phyloP scores from a whole-genome alignment of 2,113 vertebrate genomes.

The Aspidoscelis tigris region DNA sequence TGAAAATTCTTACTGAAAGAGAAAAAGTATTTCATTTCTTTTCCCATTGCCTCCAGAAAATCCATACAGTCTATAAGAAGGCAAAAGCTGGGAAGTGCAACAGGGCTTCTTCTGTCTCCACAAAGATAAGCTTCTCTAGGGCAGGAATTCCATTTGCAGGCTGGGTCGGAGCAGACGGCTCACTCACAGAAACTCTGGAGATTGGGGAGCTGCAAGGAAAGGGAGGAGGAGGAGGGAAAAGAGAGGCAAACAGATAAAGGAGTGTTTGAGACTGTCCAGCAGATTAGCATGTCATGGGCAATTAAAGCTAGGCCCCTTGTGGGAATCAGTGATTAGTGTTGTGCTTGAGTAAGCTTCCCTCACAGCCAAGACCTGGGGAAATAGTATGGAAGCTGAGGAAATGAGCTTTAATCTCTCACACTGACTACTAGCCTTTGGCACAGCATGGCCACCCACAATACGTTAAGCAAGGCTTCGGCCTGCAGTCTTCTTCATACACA shows the following conservation, averaged over 20 bases:
- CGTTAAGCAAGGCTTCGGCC: neutral
- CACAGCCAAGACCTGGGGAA: conserved; percentile 56
- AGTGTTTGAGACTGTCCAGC: conserved; percentile 46
- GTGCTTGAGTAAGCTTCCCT: conserved; percentile 31
- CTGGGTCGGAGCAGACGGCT: conserved; percentile 45
- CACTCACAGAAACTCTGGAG: conserved; percentile 1
- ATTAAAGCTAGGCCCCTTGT: conserved; percentile 46
- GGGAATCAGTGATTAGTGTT: neutral
- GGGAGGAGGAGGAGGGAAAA: conserved; percentile 23
- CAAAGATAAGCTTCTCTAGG: conserved; percentile 33
- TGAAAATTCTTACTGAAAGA: conserved; percentile 3
- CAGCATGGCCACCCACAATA: neutral
- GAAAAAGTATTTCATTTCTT: neutral
- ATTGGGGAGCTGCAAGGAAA: conserved; percentile 29
- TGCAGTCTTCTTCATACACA: neutral
- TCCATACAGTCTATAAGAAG: conserved; percentile 4
- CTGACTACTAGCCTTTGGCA: conserved; percentile 46
- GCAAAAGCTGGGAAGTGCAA: neutral
- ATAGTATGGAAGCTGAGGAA: conserved; percentile 34
- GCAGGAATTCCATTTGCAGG: conserved; percentile 44
- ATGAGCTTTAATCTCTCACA: conserved; percentile 29
- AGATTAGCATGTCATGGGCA: conserved; percentile 52
- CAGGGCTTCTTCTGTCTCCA: conserved; percentile 16
- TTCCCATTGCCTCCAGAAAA: neutral
- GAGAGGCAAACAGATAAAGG: conserved; percentile 31